Evolutionary conservation across 2,797 vertebrate species (phyloP), one percentile per base, ranked within the genome.

Genomic region (Notolabrus celidotus): DNA sequence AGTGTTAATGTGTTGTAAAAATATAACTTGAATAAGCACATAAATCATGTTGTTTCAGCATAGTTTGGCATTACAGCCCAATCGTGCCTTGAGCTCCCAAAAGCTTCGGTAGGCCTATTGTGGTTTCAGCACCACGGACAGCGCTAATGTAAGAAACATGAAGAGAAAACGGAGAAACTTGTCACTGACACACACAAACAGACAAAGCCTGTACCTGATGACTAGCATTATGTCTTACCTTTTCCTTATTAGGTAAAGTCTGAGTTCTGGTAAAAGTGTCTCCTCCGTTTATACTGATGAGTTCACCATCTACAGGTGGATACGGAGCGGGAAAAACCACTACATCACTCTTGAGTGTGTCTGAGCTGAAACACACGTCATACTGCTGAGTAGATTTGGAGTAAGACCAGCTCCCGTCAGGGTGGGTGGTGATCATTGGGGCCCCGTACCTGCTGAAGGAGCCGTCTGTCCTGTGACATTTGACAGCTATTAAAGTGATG

Each of bases 401-500:
- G 82, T 89, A 89, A 73, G 87, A 89, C 86, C 87, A 90, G 84
- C 84, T 91, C 58, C 89, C 91, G 49, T 91, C 89, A 67, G 91
- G 88, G 49, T 89, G 84, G 62, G 86, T 86, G 77, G 83, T 88
- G 77, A 91, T 89, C 72, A 89, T 74, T 34, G 83, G 87, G 23
- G 83, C 42, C 7, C 78, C 71, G 74, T 89, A 86, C 46, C 77
- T 77, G 33, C 70, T 76, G 55, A 89, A 88, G 86, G 23, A 67
- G 49, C 60, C 38, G 11, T 87, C 85, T 67, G 82, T 85, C 60
- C 79, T 94, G 90, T 93, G 95, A 88, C 95, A 97, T 91, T 94
- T 96, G 70, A 96, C 91, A 66, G 93, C 90, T 60, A 90, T 85
- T 64, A 97, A 84, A 82, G 94, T 91, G 77, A 96, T 69, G 66